phyloP scores from a whole-genome alignment of 2,113 vertebrate species.

The Salvelinus namaycush region DNA sequence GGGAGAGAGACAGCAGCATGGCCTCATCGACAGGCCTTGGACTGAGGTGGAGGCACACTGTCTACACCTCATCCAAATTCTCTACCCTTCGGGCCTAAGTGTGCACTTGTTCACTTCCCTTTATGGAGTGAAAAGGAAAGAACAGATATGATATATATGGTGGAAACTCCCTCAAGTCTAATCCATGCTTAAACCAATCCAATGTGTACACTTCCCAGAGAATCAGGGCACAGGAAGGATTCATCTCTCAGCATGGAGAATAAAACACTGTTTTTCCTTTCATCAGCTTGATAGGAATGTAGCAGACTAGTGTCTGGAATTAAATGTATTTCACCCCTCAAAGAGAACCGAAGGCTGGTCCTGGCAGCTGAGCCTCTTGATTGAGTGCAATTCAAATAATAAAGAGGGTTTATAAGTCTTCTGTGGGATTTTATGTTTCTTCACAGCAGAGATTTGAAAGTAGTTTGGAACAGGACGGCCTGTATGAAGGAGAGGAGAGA shows the following conservation, averaged over 20 bases:
- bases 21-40: background rate
- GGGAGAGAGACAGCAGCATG: slow-evolving; percentile 7
- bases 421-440: slow-evolving; percentile 41
- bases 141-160: too few relatives aligned
- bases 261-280: slow-evolving; percentile 12
- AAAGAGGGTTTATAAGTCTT: slow-evolving; percentile 31
- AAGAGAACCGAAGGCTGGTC: slow-evolving; percentile 14
- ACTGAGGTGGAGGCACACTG: too few relatives aligned
- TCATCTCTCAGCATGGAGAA: slow-evolving; percentile 1
- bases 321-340: slow-evolving; percentile 21
- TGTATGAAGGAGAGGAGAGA: slow-evolving; percentile 11
- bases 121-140: too few relatives aligned
- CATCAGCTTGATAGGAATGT: slow-evolving; percentile 53
- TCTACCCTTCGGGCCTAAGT: too few relatives aligned
- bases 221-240: background rate
- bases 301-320: slow-evolving; percentile 35
- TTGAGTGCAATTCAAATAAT: slow-evolving; percentile 55
- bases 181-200: too few relatives aligned
- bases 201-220: too few relatives aligned
- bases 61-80: too few relatives aligned
- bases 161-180: too few relatives aligned
- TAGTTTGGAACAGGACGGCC: slow-evolving; percentile 8
- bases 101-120: too few relatives aligned
- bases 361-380: slow-evolving; percentile 31
- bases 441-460: slow-evolving; percentile 32